Base-by-base conservation (phyloP, 2,113 vertebrate genomes). In the Phyllopteryx taeniolatus region DNA sequence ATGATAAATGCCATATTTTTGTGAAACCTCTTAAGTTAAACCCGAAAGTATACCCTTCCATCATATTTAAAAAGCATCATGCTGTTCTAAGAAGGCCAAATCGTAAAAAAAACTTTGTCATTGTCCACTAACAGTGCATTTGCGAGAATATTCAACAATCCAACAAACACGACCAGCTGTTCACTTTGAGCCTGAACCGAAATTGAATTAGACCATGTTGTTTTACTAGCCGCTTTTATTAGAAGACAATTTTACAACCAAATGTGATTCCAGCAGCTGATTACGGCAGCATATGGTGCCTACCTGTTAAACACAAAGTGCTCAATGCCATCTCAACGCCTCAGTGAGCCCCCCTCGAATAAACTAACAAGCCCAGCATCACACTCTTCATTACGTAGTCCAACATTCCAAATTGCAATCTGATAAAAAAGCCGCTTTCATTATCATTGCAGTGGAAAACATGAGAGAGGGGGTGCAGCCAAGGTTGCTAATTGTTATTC, bases 331-430 rank as follows among this genome's bases (percentile, higher is more conserved):
- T 73, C 79, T 85, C 72, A 79, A 89, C 77, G 88, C 87, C 83
- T 88, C 81, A 80, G 64, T 87, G 87, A 87, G 80, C 85, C 80
- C 59, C 31, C 78, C 84, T 81, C 70, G 62, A 85, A 87, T 85
- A 84, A 86, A 88, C 86, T 90, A 91, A 91, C 89, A 86, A 88
- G 86, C 87, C 71, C 80, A 85, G 86, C 85, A 90, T 90, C 87
- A 83, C 90, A 84, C 89, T 88, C 85, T 88, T 92, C 91, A 92
- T 92, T 91, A 91, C 90, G 89, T 90, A 90, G 90, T 91, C 87
- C 86, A 91, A 91, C 84, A 92, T 88, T 88, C 90, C 91, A 88
- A 88, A 88, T 88, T 90, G 75, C 86, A 90, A 92, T 91, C 89
- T 92, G 90, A 92, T 90, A 60, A 20, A n/a, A 89, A 89, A 91